Conservation (phyloP, 2,113 vertebrate genomes). For the Probosciger aterrimus region DNA sequence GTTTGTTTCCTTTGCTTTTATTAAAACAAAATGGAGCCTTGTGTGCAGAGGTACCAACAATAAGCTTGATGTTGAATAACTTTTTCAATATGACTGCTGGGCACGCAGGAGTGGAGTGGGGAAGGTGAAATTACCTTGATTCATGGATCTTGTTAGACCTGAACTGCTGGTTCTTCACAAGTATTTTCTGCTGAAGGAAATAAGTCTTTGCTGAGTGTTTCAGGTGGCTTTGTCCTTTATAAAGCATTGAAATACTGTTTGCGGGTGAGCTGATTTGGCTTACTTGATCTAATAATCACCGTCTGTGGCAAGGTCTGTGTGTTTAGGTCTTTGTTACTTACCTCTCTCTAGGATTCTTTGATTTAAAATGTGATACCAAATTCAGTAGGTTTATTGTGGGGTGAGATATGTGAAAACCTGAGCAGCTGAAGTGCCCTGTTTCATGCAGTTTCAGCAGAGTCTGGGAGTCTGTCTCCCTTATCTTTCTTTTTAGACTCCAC, state of each 20-base stretch:
- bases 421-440: background rate
- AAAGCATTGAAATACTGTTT: background rate
- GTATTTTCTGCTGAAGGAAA: background rate
- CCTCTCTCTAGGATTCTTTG: background rate
- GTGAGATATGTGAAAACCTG: background rate
- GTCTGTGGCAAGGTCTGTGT: background rate
- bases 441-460: background rate
- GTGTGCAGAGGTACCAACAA: background rate
- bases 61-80: background rate
- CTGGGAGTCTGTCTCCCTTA: background rate
- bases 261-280: background rate
- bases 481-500: background rate
- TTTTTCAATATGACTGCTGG: background rate
- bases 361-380: background rate
- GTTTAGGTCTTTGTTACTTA: background rate
- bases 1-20: background rate
- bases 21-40: background rate
- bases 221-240: background rate
- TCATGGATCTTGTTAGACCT: background rate
- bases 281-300: background rate
- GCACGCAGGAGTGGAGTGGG: background rate
- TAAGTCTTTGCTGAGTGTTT: background rate
- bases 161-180: background rate
- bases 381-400: background rate
- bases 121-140: background rate